phyloP scores from a whole-genome alignment of 2,888 invertebrate genomes.

The Euphydryas editha region DNA sequence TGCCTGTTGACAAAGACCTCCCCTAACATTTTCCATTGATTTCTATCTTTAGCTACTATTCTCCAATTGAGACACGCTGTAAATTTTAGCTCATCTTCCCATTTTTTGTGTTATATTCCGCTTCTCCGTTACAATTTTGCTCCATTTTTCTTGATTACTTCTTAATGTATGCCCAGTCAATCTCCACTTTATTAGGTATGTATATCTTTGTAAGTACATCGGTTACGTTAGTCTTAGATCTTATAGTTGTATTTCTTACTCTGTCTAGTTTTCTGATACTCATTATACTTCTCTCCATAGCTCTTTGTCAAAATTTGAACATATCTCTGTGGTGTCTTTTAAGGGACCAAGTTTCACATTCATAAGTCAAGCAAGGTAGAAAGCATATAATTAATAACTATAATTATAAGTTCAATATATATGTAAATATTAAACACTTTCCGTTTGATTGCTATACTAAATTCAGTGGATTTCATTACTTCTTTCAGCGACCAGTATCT shows the following conservation, averaged over 20 bases:
- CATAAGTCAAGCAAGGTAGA: too few relatives aligned
- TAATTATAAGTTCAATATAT: too few relatives aligned
- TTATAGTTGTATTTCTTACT: background rate
- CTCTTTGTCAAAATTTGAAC: too few relatives aligned
- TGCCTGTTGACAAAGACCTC: background rate
- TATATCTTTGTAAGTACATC: background rate
- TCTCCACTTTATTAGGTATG: background rate
- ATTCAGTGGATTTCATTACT: too few relatives aligned
- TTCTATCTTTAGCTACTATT: background rate
- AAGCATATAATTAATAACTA: too few relatives aligned
- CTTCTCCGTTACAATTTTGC: conserved; percentile 32
- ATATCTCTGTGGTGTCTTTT: too few relatives aligned
- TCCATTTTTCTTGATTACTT: conserved; percentile 14
- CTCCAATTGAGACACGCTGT: background rate
- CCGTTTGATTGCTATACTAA: too few relatives aligned
- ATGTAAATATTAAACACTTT: too few relatives aligned
- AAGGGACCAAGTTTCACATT: too few relatives aligned
- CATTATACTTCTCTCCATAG: too few relatives aligned
- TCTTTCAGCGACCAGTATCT: too few relatives aligned
- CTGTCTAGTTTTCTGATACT: background rate
- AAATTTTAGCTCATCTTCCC: conserved; percentile 28
- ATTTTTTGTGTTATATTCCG: conserved; percentile 35
- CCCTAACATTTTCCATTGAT: background rate
- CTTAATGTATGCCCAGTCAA: background rate
- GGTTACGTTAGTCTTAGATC: background rate